phyloP scores from a whole-genome alignment of 2,888 invertebrate species.

The Cataglyphis albicans region DNA sequence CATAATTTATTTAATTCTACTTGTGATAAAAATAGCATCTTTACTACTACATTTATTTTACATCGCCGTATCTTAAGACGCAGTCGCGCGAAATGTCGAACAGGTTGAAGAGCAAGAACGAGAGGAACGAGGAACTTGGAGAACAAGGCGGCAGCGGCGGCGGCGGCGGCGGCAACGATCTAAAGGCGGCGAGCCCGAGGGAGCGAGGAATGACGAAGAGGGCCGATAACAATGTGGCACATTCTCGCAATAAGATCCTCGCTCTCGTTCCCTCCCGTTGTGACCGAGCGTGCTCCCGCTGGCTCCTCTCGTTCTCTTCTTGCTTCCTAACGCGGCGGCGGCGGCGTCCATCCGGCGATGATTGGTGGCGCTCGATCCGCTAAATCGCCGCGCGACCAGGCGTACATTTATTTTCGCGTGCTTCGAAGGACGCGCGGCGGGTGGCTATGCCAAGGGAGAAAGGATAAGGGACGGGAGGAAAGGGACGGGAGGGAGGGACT shows the following conservation, averaged over 20 bases:
- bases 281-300: constrained; percentile 48
- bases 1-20: neutral
- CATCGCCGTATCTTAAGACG: constrained; percentile 61
- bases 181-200: constrained; percentile 26
- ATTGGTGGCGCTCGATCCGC: constrained; percentile 67
- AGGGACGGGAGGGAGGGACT: constrained; percentile 35
- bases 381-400: constrained; percentile 64
- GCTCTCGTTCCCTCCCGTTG: constrained; percentile 47
- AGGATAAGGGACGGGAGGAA: constrained; percentile 3
- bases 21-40: neutral
- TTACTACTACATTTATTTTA: constrained; percentile 30
- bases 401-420: constrained; percentile 70
- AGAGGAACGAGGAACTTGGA: constrained; percentile 4
- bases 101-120: constrained; percentile 38
- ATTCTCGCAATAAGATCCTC: constrained; percentile 54
- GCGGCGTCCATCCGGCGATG: constrained; percentile 47
- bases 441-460: constrained; percentile 34
- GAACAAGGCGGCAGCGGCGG: constrained; percentile 35
- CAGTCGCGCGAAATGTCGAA: constrained; percentile 52
- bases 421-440: constrained; percentile 59
- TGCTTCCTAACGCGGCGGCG: constrained; percentile 47
- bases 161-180: constrained; percentile 15
- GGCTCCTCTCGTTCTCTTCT: constrained; percentile 45
- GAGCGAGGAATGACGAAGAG: constrained; percentile 46
- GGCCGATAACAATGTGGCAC: constrained; percentile 54